Percentiles rank a stretch among this genome's conserved stretches.
These are phyloP conservation scores for Drosophila simulans DNA, from an alignment of 1,140 invertebrate species.

Conservation along the genomic window DNA sequence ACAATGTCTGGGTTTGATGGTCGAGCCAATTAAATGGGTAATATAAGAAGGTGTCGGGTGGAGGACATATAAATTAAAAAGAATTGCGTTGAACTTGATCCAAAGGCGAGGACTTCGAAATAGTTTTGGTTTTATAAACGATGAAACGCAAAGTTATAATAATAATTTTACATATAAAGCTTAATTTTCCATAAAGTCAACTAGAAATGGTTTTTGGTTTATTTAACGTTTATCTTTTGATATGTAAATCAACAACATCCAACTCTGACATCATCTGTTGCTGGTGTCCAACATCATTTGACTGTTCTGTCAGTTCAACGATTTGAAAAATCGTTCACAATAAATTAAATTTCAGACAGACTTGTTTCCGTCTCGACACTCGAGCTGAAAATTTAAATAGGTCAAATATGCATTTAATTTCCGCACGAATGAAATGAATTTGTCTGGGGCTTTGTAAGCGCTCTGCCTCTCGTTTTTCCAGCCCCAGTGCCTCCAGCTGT, in stretches of 20 bases:
- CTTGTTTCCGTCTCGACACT: slow-evolving; percentile 40
- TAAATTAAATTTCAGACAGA: slow-evolving; percentile 70
- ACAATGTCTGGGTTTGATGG: background rate
- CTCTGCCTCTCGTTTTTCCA: slow-evolving; percentile 3
- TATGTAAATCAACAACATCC: slow-evolving; percentile 5
- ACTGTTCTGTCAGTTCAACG: slow-evolving; percentile 36
- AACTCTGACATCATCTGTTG: slow-evolving; percentile 56
- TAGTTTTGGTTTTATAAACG: background rate
- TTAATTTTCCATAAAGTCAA: background rate
- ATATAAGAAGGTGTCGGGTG: slow-evolving; percentile 28
- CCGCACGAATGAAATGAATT: slow-evolving; percentile 78
- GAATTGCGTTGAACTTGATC: slow-evolving; percentile 7
- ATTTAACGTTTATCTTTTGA: slow-evolving; percentile 12
- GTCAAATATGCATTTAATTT: slow-evolving; percentile 81
- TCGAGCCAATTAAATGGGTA: slow-evolving; percentile 61
- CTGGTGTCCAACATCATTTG: slow-evolving; percentile 26
- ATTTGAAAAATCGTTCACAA: slow-evolving; percentile 65
- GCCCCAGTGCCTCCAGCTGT: slow-evolving; percentile 54
- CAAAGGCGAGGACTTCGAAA: background rate
- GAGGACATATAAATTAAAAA: slow-evolving; percentile 63
- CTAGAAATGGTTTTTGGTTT: slow-evolving; percentile 1
- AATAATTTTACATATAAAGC: background rate
- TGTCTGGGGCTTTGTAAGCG: slow-evolving; percentile 43
- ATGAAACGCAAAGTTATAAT: too few species aligned
- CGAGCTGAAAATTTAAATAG: slow-evolving; percentile 62